Conservation (phyloP, 1,140 invertebrate species). For the Trachymyrmex cornetzi region DNA sequence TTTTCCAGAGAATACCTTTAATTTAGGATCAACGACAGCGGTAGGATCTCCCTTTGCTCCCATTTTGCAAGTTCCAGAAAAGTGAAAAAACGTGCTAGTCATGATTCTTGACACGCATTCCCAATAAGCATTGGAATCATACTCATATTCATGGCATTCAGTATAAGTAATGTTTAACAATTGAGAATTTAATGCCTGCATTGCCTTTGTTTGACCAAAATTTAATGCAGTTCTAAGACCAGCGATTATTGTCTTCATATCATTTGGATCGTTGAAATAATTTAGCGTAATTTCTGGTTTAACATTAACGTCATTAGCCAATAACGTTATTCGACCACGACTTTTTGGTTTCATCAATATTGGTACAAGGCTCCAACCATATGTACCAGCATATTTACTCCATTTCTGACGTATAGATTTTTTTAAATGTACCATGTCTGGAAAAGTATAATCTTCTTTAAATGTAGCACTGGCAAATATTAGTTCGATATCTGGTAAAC, state of each 20-base stretch:
- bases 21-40: slow-evolving; percentile 3
- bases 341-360: slow-evolving; percentile 11
- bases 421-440: slow-evolving; percentile 78
- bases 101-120: neutral
- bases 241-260: neutral
- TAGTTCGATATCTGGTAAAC: slow-evolving; percentile 92
- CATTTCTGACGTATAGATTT: slow-evolving; percentile 86
- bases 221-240: neutral
- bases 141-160: neutral
- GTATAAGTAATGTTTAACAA: neutral
- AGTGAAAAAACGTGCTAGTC: neutral
- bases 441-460: slow-evolving; percentile 82
- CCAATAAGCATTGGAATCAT: slow-evolving; percentile 14
- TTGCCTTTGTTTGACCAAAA: neutral
- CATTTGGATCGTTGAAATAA: neutral
- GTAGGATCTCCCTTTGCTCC: neutral
- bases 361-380: slow-evolving; percentile 84
- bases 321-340: neutral
- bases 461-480: slow-evolving; percentile 88
- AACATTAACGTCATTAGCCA: slow-evolving; percentile 1
- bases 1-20: slow-evolving; percentile 11
- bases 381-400: slow-evolving; percentile 85
- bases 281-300: neutral
- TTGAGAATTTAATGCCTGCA: neutral
- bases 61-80: slow-evolving; percentile 32